These are phyloP conservation scores for Takifugu ocellatus DNA, from an alignment of 2,797 vertebrate species.

Conservation along the genomic window DNA sequence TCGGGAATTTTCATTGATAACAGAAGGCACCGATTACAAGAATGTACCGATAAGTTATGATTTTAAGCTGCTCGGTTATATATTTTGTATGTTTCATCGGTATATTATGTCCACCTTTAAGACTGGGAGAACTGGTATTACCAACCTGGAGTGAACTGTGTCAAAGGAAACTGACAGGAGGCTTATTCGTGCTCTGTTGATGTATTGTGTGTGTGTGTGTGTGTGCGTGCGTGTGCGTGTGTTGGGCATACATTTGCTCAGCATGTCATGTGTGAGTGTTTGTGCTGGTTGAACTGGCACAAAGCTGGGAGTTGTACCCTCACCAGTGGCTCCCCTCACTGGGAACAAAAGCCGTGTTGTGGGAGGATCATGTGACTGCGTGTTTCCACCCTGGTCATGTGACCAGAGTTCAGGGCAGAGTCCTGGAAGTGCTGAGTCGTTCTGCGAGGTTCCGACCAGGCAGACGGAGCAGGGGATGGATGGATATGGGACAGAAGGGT, in stretches of 20 bases:
- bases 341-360: conserved; percentile 78
- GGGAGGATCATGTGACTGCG: conserved; percentile 71
- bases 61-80: too few species aligned
- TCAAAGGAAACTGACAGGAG: too few species aligned
- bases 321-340: conserved; percentile 60
- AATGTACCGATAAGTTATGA: too few species aligned
- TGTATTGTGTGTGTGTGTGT: background rate
- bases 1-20: too few species aligned
- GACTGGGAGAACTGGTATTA: too few species aligned
- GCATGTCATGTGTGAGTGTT: conserved; percentile 19
- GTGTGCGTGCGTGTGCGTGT: conserved; percentile 11
- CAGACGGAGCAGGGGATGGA: conserved; percentile 12
- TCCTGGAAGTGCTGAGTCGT: conserved; percentile 67
- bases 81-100: too few species aligned
- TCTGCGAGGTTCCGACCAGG: conserved; percentile 47
- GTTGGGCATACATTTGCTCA: conserved; percentile 20
- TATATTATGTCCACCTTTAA: too few species aligned
- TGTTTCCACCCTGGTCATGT: conserved; percentile 70
- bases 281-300: conserved; percentile 35
- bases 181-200: too few species aligned
- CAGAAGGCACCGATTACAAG: too few species aligned
- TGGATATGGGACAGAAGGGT: conserved; percentile 5
- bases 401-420: conserved; percentile 63
- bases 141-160: too few species aligned
- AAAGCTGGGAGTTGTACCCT: conserved; percentile 72